Evolutionary conservation across 2,113 vertebrate species (phyloP).

Genomic region (Menura novaehollandiae): DNA sequence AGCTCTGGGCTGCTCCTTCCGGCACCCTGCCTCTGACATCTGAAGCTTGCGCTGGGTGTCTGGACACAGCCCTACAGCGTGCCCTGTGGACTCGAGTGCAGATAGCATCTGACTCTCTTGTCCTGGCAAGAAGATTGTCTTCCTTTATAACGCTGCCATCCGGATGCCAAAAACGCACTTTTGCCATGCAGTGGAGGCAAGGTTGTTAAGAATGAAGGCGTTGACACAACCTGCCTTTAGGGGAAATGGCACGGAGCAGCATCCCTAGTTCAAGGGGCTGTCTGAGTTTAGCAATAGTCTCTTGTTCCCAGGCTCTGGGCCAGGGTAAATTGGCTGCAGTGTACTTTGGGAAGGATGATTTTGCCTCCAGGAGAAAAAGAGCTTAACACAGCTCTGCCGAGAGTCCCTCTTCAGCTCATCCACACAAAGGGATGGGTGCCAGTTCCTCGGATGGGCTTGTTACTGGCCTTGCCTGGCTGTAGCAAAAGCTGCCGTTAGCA

Average conservation of each 20-base stretch:
- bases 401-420: not conserved
- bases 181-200: conserved; percentile 38
- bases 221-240: conserved; percentile 31
- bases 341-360: conserved; percentile 30
- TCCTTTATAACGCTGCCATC: not conserved
- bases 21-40: not conserved
- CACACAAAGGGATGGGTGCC: not conserved
- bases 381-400: not conserved
- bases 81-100: not conserved
- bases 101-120: conserved; percentile 33
- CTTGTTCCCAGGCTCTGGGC: conserved; percentile 58
- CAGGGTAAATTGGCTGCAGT: conserved; percentile 36
- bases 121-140: not conserved
- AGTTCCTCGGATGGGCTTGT: not conserved
- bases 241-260: conserved; percentile 4
- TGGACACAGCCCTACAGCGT: not conserved
- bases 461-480: not conserved
- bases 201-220: not conserved
- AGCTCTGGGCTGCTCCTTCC: conserved; percentile 5
- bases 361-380: conserved; percentile 39
- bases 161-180: not conserved
- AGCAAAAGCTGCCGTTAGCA: not conserved
- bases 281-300: conserved; percentile 55
- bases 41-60: not conserved
- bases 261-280: conserved; percentile 43